These are phyloP conservation scores for Dioctria linearis DNA, from an alignment of 2,888 invertebrate genomes.

Conservation along the genomic window DNA sequence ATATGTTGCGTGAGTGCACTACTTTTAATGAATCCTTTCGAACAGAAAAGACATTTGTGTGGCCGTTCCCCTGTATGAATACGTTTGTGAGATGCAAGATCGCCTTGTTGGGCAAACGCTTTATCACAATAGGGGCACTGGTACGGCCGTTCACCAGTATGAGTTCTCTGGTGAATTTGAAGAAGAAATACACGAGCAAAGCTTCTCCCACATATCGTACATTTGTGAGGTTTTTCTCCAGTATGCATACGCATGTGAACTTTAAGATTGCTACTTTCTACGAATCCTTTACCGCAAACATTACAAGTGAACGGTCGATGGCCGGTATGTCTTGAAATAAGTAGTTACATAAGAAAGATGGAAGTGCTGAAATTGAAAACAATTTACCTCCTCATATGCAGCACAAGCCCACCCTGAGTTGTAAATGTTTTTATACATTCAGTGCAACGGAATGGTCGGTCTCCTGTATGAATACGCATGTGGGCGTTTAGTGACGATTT, in stretches of 20 bases:
- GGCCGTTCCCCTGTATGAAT: slow-evolving; percentile 61
- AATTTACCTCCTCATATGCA: slow-evolving; percentile 53
- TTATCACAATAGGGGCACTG: slow-evolving; percentile 61
- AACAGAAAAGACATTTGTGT: slow-evolving; percentile 58
- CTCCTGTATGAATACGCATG: slow-evolving; percentile 56
- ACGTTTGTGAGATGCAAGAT: slow-evolving; percentile 60
- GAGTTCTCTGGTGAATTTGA: slow-evolving; percentile 72
- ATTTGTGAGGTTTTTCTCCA: slow-evolving; percentile 66
- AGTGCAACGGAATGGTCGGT: slow-evolving; percentile 57
- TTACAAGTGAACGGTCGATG: slow-evolving; percentile 60
- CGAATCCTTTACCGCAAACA: slow-evolving; percentile 65
- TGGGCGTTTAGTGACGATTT: slow-evolving; percentile 56
- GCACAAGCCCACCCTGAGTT: slow-evolving; percentile 58
- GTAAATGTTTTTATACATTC: slow-evolving; percentile 57
- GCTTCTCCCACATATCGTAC: slow-evolving; percentile 65
- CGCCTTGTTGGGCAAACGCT: slow-evolving; percentile 61
- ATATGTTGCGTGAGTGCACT: slow-evolving; percentile 59
- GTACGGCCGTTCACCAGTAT: slow-evolving; percentile 65
- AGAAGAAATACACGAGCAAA: slow-evolving; percentile 66
- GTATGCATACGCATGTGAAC: slow-evolving; percentile 67
- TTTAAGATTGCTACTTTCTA: slow-evolving; percentile 66
- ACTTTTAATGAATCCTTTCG: slow-evolving; percentile 60
- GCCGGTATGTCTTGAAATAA: slow-evolving; percentile 27
- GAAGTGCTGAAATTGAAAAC: not conserved
- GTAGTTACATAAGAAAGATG: not conserved